phyloP scores from a whole-genome alignment of 2,113 vertebrate species.

The Melierax canorus region DNA sequence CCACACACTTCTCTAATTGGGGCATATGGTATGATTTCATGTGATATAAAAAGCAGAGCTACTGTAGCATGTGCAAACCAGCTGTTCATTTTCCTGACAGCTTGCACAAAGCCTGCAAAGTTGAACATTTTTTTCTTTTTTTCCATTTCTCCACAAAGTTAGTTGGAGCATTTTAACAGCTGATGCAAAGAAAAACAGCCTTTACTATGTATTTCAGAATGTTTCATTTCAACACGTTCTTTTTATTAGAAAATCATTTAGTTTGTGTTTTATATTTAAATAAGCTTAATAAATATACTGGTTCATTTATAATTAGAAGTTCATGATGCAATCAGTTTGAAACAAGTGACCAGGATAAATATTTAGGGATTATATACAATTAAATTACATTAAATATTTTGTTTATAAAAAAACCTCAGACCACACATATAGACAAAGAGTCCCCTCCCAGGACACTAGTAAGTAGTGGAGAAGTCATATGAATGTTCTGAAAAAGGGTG shows the following conservation, averaged over 20 bases:
- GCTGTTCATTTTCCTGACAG: not conserved
- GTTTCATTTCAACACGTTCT: not conserved
- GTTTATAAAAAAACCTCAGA: not conserved
- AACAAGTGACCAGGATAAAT: not conserved
- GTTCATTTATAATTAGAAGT: not conserved
- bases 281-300: not conserved
- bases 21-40: not conserved
- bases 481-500: not conserved
- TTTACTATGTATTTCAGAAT: not conserved
- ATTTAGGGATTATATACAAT: not conserved
- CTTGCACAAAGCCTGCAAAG: not conserved
- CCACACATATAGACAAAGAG: rapidly evolving
- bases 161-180: not conserved
- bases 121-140: not conserved
- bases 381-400: not conserved
- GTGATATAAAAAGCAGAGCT: not conserved
- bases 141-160: not conserved
- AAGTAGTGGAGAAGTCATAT: not conserved
- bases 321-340: not conserved
- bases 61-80: not conserved
- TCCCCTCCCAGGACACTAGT: not conserved
- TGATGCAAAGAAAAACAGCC: not conserved
- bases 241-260: not conserved
- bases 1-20: not conserved
- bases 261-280: not conserved